These are phyloP conservation scores for Melierax canorus DNA, from an alignment of 2,113 vertebrate genomes.

Conservation along the genomic window DNA sequence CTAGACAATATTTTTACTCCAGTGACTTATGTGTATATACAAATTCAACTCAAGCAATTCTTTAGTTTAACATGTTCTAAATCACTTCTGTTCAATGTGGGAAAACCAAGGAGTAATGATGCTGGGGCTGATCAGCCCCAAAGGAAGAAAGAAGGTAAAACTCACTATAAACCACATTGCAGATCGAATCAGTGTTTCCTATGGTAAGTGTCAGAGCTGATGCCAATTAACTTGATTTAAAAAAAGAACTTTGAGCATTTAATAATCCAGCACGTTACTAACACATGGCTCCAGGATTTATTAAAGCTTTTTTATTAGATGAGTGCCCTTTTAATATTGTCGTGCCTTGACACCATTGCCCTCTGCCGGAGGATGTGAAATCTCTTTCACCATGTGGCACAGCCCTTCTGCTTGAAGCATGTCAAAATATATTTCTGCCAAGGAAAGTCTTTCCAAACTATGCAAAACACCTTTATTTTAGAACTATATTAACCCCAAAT, in stretches of 20 bases:
- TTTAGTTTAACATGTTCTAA: neutral
- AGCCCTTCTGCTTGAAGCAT: neutral
- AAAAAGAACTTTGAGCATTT: slow-evolving; percentile 14
- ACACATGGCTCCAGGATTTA: slow-evolving; percentile 5
- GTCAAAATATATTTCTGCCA: neutral
- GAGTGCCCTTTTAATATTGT: neutral
- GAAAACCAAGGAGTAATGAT: neutral
- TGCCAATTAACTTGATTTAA: slow-evolving; percentile 15
- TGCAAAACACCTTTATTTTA: neutral
- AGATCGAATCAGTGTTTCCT: slow-evolving; percentile 5
- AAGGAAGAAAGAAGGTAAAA: neutral
- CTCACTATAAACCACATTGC: neutral
- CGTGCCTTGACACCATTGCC: slow-evolving; percentile 53
- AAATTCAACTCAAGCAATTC: neutral
- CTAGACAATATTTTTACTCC: neutral
- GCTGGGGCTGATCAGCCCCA: neutral
- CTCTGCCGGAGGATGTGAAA: slow-evolving; percentile 40
- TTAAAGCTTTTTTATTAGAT: neutral
- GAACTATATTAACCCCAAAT: neutral
- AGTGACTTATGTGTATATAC: neutral
- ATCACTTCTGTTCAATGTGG: neutral
- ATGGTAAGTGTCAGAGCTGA: neutral
- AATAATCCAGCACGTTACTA: neutral
- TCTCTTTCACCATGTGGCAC: neutral
- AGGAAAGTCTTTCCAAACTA: neutral